A percentile compares a stretch with the other conserved stretches of the same genome.
Evolutionary conservation across 2,888 invertebrate species (phyloP).

Genomic region (Diogma glabrata): DNA sequence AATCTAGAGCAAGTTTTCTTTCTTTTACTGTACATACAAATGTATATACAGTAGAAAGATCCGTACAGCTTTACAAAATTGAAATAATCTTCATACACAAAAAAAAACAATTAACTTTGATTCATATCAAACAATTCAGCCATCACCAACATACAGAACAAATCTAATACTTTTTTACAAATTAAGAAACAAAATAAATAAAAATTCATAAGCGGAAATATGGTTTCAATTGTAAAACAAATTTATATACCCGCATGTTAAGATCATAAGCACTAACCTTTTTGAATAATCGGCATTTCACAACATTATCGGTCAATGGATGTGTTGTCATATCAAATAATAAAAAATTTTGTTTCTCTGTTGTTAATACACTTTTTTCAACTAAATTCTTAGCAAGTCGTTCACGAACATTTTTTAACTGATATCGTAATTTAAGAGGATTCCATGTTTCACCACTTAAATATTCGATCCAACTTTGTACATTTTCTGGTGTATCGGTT

Average conservation of each 20-base stretch:
- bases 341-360: slow-evolving; percentile 98
- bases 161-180: no score
- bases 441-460: slow-evolving; percentile 99
- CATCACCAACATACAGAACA: no score
- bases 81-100: no score
- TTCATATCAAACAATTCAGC: no score
- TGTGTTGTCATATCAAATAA: slow-evolving; percentile 99
- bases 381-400: slow-evolving; percentile 97
- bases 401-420: slow-evolving; percentile 97
- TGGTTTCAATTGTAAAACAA: slow-evolving; percentile 6
- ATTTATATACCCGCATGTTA: neutral
- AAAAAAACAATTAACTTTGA: no score
- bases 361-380: slow-evolving; percentile 97
- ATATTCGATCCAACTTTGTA: slow-evolving; percentile 99
- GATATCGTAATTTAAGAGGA: slow-evolving; percentile 94
- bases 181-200: no score
- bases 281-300: slow-evolving; percentile 93
- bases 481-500: slow-evolving; percentile 92
- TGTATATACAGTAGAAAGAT: no score
- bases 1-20: no score
- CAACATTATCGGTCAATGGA: slow-evolving; percentile 88
- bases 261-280: slow-evolving; percentile 49
- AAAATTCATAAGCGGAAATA: no score
- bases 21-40: no score
- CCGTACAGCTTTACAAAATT: no score